A percentile compares a stretch with the other conserved stretches of the same genome.
Conservation (phyloP, 2,888 invertebrate genomes). For the Melinaea menophilus region DNA sequence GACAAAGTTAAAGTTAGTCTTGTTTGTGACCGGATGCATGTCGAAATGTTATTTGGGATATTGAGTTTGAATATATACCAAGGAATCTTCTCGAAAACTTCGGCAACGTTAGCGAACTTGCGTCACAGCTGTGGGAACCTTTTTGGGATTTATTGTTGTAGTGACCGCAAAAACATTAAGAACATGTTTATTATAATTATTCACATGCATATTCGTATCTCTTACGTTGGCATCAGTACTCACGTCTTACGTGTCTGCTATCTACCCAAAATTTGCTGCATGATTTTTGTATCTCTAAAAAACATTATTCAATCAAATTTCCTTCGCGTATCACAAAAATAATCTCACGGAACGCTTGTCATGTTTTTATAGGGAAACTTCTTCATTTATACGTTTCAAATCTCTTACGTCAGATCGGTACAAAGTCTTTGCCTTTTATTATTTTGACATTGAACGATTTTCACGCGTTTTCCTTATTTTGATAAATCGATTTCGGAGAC, state of each 20-base stretch:
- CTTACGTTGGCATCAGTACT: too few species aligned
- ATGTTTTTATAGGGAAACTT: conserved; percentile 11
- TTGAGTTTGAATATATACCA: too few species aligned
- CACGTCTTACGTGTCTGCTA: too few species aligned
- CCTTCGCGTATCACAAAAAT: conserved; percentile 1
- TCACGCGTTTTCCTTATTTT: conserved; percentile 4
- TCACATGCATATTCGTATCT: too few species aligned
- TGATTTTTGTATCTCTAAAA: too few species aligned
- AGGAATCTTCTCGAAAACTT: too few species aligned
- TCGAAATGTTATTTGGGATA: not conserved
- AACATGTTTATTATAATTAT: too few species aligned
- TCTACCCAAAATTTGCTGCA: too few species aligned
- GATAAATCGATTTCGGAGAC: conserved; percentile 4
- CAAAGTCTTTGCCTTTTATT: conserved; percentile 12
- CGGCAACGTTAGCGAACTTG: too few species aligned
- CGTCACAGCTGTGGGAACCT: too few species aligned
- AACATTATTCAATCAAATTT: conserved; percentile 1
- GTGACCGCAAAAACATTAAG: too few species aligned
- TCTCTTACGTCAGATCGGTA: conserved; percentile 9
- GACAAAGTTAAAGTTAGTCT: not conserved
- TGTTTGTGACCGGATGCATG: not conserved
- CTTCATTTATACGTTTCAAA: conserved; percentile 8
- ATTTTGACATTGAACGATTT: conserved; percentile 12
- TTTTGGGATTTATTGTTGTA: too few species aligned
- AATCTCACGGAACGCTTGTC: conserved; percentile 9